Evolutionary conservation across 2,888 invertebrate genomes (phyloP).

Genomic region (Dysmachus trigonus): DNA sequence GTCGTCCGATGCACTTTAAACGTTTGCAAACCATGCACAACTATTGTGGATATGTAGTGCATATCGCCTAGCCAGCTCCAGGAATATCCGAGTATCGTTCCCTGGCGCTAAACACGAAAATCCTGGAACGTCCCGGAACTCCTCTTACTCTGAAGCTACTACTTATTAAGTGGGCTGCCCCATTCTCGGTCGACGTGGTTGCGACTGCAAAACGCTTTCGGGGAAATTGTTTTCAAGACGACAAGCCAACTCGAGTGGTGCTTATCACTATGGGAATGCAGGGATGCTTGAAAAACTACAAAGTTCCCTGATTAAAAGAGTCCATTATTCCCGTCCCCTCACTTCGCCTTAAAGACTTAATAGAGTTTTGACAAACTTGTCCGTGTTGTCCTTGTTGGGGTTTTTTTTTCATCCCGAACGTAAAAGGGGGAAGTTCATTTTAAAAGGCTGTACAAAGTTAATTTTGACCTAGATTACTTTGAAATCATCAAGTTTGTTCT

Average conservation of each 20-base stretch:
- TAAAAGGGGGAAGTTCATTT: not conserved
- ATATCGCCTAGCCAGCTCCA: not conserved
- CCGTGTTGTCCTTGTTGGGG: not conserved
- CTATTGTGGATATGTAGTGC: not conserved
- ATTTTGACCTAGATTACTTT: not conserved
- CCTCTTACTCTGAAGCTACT: not conserved
- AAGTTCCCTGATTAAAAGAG: not conserved
- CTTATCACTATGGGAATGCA: not conserved
- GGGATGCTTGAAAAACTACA: not conserved
- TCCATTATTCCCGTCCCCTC: not conserved
- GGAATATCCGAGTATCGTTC: not conserved
- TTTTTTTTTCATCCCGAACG: not conserved
- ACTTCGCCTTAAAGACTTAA: not conserved
- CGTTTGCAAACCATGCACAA: not conserved
- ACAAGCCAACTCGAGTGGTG: constrained; percentile 14
- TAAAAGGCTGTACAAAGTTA: not conserved
- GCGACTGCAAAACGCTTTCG: constrained; percentile 8
- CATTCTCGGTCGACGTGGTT: constrained; percentile 15
- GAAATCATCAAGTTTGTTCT: not conserved
- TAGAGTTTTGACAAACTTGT: constrained; percentile 9
- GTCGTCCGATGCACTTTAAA: constrained; percentile 11
- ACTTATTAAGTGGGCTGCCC: constrained; percentile 13
- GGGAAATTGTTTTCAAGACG: constrained; percentile 31
- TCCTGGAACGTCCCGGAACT: not conserved
- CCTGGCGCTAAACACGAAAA: not conserved